Evolutionary conservation across 2,113 vertebrate genomes (phyloP).

Genomic region (Paradisaea rubra): DNA sequence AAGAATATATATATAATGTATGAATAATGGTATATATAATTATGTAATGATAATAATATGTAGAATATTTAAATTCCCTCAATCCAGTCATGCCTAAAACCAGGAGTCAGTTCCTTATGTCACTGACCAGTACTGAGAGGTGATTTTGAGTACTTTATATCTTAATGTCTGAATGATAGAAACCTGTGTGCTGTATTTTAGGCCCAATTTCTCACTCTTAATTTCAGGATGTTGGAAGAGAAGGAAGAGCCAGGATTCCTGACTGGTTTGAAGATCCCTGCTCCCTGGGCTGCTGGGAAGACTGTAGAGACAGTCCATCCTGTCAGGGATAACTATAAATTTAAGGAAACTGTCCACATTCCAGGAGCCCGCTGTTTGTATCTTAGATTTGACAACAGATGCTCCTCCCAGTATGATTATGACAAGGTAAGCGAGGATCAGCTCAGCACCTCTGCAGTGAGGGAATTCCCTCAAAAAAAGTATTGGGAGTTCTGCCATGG

Average conservation of each 20-base stretch:
- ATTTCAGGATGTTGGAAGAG: constrained; percentile 89
- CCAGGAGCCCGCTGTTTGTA: constrained; percentile 96
- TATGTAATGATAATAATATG: not conserved
- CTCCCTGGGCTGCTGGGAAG: constrained; percentile 97
- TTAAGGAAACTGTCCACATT: constrained; percentile 97
- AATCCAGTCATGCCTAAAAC: not conserved
- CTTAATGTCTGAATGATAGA: not conserved
- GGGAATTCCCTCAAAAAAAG: not conserved
- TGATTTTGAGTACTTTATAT: not conserved
- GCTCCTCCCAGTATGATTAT: constrained; percentile 98
- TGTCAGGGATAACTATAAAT: constrained; percentile 97
- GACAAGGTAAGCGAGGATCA: constrained; percentile 83
- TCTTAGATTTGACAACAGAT: constrained; percentile 94
- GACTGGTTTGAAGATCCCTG: constrained; percentile 95
- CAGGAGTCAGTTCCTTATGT: not conserved
- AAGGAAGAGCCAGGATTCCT: constrained; percentile 96
- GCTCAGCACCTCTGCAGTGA: not conserved
- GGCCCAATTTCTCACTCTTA: not conserved
- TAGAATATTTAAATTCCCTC: not conserved
- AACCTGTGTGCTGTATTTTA: not conserved
- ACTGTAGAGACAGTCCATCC: constrained; percentile 97
- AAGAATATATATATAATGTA: too few relatives aligned
- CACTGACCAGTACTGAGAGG: not conserved
- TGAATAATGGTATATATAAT: not conserved
- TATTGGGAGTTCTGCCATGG: not conserved